Conservation (phyloP, 2,113 vertebrate species). For the Gnathonemus longibarbis region DNA sequence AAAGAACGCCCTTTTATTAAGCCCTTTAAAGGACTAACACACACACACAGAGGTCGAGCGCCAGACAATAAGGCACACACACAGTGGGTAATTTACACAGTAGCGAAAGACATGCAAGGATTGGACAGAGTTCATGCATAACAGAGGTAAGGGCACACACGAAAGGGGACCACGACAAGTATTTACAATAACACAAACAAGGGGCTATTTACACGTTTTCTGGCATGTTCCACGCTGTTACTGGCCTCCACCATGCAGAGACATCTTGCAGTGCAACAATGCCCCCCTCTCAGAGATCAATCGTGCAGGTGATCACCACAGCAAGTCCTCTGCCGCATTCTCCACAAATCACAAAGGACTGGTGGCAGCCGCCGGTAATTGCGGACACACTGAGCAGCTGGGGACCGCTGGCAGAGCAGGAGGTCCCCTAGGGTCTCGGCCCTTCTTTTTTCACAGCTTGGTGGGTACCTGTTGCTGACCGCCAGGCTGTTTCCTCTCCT, state of each 20-base stretch:
- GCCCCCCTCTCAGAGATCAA: neutral
- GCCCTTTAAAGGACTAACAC: neutral
- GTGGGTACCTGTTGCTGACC: neutral
- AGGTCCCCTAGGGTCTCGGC: no score
- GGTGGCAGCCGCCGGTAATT: no score
- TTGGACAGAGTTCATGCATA: no score
- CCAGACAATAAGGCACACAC: neutral
- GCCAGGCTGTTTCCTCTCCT: neutral
- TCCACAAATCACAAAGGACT: no score
- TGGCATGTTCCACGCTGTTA: neutral
- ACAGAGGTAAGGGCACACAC: no score
- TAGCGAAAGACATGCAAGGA: no score
- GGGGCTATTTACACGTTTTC: neutral
- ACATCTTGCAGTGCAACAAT: neutral
- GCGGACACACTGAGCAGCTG: no score
- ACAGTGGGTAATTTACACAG: neutral
- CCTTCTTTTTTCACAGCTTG: neutral
- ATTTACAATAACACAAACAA: neutral
- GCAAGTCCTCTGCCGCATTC: neutral
- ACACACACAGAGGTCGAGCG: no score
- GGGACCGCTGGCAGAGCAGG: no score
- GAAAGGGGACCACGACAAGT: neutral
- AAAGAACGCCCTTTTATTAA: no score
- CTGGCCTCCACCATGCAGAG: neutral
- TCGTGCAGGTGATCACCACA: neutral